Percentiles rank a stretch among this genome's conserved stretches.
These are phyloP conservation scores for Sparus aurata DNA, from an alignment of 2,797 vertebrate species.

Conservation along the genomic window DNA sequence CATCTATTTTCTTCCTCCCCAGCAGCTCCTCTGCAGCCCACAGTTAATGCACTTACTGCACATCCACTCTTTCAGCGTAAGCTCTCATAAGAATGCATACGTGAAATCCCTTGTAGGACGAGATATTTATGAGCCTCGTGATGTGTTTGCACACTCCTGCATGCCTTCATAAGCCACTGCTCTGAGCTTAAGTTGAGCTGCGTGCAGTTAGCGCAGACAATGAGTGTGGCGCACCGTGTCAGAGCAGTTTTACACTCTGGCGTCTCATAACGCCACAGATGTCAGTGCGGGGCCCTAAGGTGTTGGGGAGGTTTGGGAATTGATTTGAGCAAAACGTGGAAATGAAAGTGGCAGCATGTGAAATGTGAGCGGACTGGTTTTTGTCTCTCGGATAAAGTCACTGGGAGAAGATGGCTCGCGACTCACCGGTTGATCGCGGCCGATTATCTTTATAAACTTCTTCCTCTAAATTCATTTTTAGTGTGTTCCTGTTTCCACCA, in stretches of 20 bases:
- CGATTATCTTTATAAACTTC: not conserved
- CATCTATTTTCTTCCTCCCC: not conserved
- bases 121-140: conserved; percentile 72
- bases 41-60: conserved; percentile 63
- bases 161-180: conserved; percentile 38
- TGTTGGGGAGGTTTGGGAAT: conserved; percentile 26
- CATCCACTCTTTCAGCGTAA: conserved; percentile 38
- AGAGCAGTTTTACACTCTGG: conserved; percentile 45
- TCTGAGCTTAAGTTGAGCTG: conserved; percentile 45
- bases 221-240: conserved; percentile 37
- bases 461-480: conserved; percentile 14
- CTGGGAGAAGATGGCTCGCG: not conserved
- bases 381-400: conserved; percentile 14
- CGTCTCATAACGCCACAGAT: conserved; percentile 42
- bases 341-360: conserved; percentile 25
- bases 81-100: conserved; percentile 62
- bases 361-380: conserved; percentile 19
- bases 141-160: conserved; percentile 43
- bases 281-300: conserved; percentile 24
- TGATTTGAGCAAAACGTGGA: conserved; percentile 31
- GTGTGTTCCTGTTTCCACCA: conserved; percentile 9
- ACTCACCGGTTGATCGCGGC: not conserved
- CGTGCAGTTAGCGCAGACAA: conserved; percentile 31
- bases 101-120: conserved; percentile 60
- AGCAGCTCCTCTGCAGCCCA: conserved; percentile 31